Percentiles rank a stretch among this genome's conserved stretches.
phyloP scores from a whole-genome alignment of 2,797 vertebrate species.

The Acestrorhynchus altus region DNA sequence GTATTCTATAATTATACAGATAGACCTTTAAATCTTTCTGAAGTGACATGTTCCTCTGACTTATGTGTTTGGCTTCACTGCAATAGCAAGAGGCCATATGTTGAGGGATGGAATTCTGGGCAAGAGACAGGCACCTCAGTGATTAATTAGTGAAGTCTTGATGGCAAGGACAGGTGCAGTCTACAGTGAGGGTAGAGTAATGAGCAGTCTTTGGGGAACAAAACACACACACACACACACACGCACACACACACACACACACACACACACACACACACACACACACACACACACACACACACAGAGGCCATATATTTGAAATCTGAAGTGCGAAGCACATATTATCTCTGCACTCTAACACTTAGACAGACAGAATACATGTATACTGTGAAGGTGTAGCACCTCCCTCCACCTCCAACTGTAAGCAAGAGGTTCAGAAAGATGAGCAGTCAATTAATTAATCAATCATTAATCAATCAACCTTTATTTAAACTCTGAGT shows the following conservation, averaged over 20 bases:
- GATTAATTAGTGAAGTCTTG: slow-evolving; percentile 50
- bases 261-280: slow-evolving; percentile 20
- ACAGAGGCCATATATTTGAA: slow-evolving; percentile 20
- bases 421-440: too few relatives aligned
- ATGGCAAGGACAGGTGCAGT: slow-evolving; percentile 53
- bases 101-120: slow-evolving; percentile 20
- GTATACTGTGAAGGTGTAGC: not conserved
- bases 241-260: not conserved
- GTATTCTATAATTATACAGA: not conserved
- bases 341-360: not conserved
- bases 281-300: slow-evolving; percentile 21
- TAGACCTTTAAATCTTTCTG: not conserved
- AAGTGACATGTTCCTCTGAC: not conserved
- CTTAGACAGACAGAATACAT: not conserved
- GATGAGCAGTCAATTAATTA: too few relatives aligned
- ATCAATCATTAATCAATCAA: too few relatives aligned
- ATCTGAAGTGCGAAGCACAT: not conserved
- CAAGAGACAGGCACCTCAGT: slow-evolving; percentile 40
- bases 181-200: slow-evolving; percentile 32
- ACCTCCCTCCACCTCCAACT: too few relatives aligned
- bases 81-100: slow-evolving; percentile 17
- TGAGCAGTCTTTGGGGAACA: slow-evolving; percentile 37
- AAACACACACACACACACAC: slow-evolving; percentile 6
- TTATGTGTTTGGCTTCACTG: not conserved
- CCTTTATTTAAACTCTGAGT: too few relatives aligned